Conservation (phyloP, 2,888 invertebrate genomes). For the Mantis religiosa region DNA sequence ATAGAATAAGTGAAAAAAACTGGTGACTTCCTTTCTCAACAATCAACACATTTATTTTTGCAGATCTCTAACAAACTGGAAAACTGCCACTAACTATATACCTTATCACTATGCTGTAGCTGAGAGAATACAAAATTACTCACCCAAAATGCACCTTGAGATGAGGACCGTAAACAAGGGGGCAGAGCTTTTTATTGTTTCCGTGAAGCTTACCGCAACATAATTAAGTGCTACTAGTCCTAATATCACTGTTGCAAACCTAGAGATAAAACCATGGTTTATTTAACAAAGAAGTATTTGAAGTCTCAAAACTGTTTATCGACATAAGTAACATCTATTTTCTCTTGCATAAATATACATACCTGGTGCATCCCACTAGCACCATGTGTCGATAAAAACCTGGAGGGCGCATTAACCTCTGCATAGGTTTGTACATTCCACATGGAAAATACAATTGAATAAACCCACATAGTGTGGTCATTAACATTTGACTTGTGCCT, state of each 20-base stretch:
- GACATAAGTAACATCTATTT: neutral
- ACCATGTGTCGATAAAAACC: conserved; percentile 71
- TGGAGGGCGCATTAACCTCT: conserved; percentile 57
- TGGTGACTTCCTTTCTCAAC: neutral
- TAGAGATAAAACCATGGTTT: conserved; percentile 36
- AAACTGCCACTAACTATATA: neutral
- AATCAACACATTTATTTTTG: neutral
- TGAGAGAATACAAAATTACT: conserved; percentile 30
- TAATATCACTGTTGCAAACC: conserved; percentile 68
- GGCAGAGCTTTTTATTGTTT: conserved; percentile 76
- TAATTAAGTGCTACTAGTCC: conserved; percentile 71
- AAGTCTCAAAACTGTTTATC: neutral
- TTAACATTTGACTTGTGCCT: conserved; percentile 74
- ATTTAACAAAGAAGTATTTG: neutral
- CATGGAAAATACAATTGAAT: conserved; percentile 69
- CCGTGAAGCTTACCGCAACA: conserved; percentile 76
- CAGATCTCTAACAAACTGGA: neutral
- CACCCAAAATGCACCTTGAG: conserved; percentile 60
- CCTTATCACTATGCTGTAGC: neutral
- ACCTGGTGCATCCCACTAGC: conserved; percentile 68
- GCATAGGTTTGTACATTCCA: conserved; percentile 63
- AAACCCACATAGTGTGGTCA: conserved; percentile 69
- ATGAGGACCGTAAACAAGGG: conserved; percentile 75
- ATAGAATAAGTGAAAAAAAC: too few species aligned
- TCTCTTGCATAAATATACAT: conserved; percentile 27